These are phyloP conservation scores for Tetragonula clypearis DNA, from an alignment of 1,140 invertebrate species.

Conservation along the genomic window DNA sequence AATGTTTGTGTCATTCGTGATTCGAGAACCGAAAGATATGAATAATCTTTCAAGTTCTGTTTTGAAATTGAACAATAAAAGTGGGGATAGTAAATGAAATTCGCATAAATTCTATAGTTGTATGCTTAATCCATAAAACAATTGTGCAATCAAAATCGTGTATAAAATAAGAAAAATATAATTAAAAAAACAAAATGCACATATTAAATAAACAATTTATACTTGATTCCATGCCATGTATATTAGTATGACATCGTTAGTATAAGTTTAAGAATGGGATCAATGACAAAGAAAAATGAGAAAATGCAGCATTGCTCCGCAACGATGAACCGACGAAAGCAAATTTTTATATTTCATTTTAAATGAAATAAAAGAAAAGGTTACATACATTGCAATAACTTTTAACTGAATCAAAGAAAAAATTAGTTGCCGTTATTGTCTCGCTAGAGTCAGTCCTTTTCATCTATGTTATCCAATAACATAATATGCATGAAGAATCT, in stretches of 20 bases:
- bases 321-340: neutral
- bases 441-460: conserved; percentile 55
- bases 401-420: conserved; percentile 49
- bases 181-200: neutral
- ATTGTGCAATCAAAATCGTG: neutral
- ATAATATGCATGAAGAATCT: neutral
- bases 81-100: neutral
- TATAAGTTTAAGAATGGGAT: neutral
- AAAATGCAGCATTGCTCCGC: no score
- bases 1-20: neutral
- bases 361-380: conserved; percentile 5
- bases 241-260: neutral
- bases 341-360: neutral
- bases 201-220: no score
- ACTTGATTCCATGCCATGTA: neutral
- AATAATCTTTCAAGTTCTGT: no score
- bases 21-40: neutral
- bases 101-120: no score
- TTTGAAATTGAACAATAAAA: no score
- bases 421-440: conserved; percentile 52
- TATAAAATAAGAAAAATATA: neutral
- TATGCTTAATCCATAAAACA: neutral
- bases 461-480: conserved; percentile 36
- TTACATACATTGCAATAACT: conserved; percentile 57
- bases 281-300: neutral